Evolutionary conservation across 2,113 vertebrate species (phyloP), one percentile per base, ranked within the genome.

Genomic region (Harpagus bidentatus): DNA sequence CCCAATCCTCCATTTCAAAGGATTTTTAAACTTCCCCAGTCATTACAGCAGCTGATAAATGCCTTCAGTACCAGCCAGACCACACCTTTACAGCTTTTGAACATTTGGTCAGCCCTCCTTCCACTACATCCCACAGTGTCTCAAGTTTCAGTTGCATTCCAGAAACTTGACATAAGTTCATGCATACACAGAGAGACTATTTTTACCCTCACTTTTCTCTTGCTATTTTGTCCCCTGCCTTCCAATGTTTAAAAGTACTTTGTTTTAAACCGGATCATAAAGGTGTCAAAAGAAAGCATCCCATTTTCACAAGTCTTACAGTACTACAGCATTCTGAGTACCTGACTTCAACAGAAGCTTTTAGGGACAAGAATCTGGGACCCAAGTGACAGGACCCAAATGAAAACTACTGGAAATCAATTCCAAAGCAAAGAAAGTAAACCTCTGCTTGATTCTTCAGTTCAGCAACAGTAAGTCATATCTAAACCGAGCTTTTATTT

Each of bases 71-170:
- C 11, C 48, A 74, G 58, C 47, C 74, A 88, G 48, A 55, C 62
- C 74, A 76, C 88, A 92, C 90, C 82, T 95, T 85, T 34, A 88
- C 74, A 95, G 90, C 38, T 94, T 85, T 16, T n/a, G n/a, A 81
- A 82, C 50, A 55, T 50, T 85, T 58, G 65, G 62, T 71, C 73
- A 42, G 61, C 65, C 16, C 71, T 72, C 74, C 47, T 85, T 55
- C 42, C 38, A 22, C n/a, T 42, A n/a, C 32, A 78, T 22, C 78
- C 70, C 71, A 28, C 55, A 50, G 69, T 1, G 2, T 79, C 94
- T 96, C 94, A 66, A 31, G 50, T 93, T 84, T 53, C 94, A 91
- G 42, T 1, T 36, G 16, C 92, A 65, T 86, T 86, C 90, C 94
- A 97, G 52, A 93, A 90, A 85, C 90, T 16, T 55, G 59, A 84